Conservation (phyloP, 2,113 vertebrate species). For the Ageneiosus marmoratus region DNA sequence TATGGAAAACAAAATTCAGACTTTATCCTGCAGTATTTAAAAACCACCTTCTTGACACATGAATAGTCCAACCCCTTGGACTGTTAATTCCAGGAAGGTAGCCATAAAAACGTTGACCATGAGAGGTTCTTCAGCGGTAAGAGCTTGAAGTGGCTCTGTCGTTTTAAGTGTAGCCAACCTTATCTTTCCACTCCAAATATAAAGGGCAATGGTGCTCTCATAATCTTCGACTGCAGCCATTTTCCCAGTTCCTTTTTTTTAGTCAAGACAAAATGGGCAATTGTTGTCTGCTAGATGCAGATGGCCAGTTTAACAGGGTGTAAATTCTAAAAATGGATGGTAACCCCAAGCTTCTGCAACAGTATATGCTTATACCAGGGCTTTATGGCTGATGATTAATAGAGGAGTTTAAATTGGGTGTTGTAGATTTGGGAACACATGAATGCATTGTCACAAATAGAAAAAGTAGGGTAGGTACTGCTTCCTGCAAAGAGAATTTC, state of each 20-base stretch:
- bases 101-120: slow-evolving; percentile 18
- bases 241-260: slow-evolving; percentile 28
- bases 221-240: slow-evolving; percentile 33
- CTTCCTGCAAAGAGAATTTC: neutral
- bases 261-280: slow-evolving; percentile 12
- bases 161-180: slow-evolving; percentile 36
- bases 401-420: neutral
- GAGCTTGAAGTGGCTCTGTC: slow-evolving; percentile 7
- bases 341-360: neutral
- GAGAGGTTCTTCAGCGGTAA: slow-evolving; percentile 34
- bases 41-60: slow-evolving; percentile 31
- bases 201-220: slow-evolving; percentile 21
- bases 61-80: slow-evolving; percentile 21
- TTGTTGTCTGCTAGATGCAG: slow-evolving; percentile 3
- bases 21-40: slow-evolving; percentile 34
- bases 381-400: neutral
- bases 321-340: slow-evolving; percentile 19
- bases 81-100: slow-evolving; percentile 38
- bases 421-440: neutral
- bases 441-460: neutral
- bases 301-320: neutral
- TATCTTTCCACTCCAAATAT: slow-evolving; percentile 42
- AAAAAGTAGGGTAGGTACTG: neutral
- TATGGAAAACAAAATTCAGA: neutral
- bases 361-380: neutral